A percentile compares a stretch with the other conserved stretches of the same genome.
Conservation (phyloP, 2,113 vertebrate species). For the Ceuthmochares aereus region DNA sequence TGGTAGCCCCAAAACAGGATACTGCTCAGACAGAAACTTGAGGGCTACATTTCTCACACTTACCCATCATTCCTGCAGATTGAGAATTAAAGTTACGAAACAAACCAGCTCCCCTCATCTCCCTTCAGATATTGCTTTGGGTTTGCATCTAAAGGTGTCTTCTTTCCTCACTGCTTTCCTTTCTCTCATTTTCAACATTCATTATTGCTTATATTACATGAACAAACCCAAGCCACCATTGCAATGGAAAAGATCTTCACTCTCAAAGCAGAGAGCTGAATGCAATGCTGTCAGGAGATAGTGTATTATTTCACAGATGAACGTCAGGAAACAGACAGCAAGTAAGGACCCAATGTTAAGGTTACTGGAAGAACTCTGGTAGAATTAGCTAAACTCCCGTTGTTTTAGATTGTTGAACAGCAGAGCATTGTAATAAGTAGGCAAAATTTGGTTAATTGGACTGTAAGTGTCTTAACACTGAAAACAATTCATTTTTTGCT, state of each 20-base stretch:
- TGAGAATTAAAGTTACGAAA: background rate
- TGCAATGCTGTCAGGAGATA: fast-evolving
- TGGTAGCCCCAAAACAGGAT: background rate
- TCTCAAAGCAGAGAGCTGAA: background rate
- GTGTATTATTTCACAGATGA: background rate
- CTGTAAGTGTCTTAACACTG: background rate
- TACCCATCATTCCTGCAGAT: background rate
- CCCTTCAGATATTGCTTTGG: background rate
- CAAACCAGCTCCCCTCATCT: background rate
- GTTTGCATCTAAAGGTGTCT: background rate
- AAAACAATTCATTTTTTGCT: background rate
- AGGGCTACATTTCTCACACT: background rate
- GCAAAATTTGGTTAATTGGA: background rate
- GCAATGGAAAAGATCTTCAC: fast-evolving
- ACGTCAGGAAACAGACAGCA: background rate
- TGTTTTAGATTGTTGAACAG: background rate
- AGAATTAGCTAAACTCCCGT: fast-evolving
- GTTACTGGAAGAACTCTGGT: background rate
- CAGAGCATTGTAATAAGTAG: background rate
- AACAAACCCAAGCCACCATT: background rate
- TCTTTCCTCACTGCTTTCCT: background rate
- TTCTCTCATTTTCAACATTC: background rate
- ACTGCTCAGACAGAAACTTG: background rate
- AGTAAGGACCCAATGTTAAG: background rate
- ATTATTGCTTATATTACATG: background rate